phyloP scores from a whole-genome alignment of 2,797 vertebrate species.

The Poeciliopsis infans region DNA sequence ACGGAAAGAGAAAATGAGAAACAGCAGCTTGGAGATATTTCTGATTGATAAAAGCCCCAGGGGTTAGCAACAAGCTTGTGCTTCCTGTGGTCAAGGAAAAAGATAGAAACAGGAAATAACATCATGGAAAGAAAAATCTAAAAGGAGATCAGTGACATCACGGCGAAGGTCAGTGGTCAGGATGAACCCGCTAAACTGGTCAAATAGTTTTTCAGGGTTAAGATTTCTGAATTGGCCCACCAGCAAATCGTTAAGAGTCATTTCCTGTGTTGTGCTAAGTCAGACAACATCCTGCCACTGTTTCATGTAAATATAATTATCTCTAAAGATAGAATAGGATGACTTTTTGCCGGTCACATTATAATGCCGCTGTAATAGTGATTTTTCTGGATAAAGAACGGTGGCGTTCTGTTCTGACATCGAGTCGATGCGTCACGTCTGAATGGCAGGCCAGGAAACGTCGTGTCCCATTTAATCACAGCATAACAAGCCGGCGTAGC shows the following conservation, averaged over 20 bases:
- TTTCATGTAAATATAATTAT: slow-evolving; percentile 22
- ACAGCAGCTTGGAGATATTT: slow-evolving; percentile 49
- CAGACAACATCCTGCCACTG: not conserved
- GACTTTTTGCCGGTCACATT: not conserved
- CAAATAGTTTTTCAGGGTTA: slow-evolving; percentile 17
- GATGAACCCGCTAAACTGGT: slow-evolving; percentile 35
- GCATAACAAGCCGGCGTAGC: not conserved
- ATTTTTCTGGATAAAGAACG: not conserved
- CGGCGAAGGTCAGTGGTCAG: slow-evolving; percentile 54
- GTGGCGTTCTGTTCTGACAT: not conserved
- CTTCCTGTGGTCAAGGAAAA: slow-evolving; percentile 74
- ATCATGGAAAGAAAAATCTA: slow-evolving; percentile 71
- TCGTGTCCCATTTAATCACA: not conserved
- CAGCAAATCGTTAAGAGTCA: slow-evolving; percentile 1
- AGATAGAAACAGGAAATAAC: slow-evolving; percentile 73
- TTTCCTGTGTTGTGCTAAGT: slow-evolving; percentile 4
- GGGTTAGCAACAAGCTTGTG: slow-evolving; percentile 55
- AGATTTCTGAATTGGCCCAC: slow-evolving; percentile 7
- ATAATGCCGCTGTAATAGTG: not conserved
- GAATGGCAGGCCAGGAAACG: not conserved
- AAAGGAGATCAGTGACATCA: slow-evolving; percentile 57
- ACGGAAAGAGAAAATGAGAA: slow-evolving; percentile 27
- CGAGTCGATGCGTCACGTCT: not conserved
- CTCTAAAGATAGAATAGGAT: slow-evolving; percentile 6
- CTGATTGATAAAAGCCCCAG: slow-evolving; percentile 54